phyloP scores from a whole-genome alignment of 1,140 invertebrate genomes.

The Microvelia longipes region DNA sequence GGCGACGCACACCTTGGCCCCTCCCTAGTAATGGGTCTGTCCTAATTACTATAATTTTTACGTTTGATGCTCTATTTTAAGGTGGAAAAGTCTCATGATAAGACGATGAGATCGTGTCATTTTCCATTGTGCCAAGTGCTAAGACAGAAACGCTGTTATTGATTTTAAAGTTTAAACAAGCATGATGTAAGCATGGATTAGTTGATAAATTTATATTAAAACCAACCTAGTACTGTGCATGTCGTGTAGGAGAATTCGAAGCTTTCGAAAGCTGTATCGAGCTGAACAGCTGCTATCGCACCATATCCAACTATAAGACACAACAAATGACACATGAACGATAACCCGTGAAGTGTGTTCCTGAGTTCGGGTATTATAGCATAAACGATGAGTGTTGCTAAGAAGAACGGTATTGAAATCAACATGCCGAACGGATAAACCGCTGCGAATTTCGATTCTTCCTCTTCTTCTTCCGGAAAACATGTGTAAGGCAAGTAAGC shows the following conservation, averaged over 20 bases:
- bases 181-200: too few species aligned
- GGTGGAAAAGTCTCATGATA: too few species aligned
- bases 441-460: background rate
- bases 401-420: constrained; percentile 51
- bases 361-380: constrained; percentile 48
- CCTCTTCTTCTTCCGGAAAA: background rate
- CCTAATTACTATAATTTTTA: too few species aligned
- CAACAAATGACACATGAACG: constrained; percentile 50
- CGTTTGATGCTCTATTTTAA: too few species aligned
- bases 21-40: too few species aligned
- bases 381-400: constrained; percentile 54
- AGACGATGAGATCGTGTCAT: too few species aligned
- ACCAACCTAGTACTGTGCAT: background rate
- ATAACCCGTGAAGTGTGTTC: constrained; percentile 51
- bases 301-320: constrained; percentile 14
- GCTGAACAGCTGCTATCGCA: constrained; percentile 36
- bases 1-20: too few species aligned
- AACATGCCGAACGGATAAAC: constrained; percentile 38
- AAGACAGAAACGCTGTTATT: too few species aligned
- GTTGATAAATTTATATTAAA: background rate
- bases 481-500: background rate
- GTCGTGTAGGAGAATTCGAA: background rate
- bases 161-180: too few species aligned
- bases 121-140: too few species aligned
- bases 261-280: constrained; percentile 22